Percentiles rank a stretch among this genome's conserved stretches.
Conservation (phyloP, 2,797 vertebrate genomes). For the Oryzias sinensis region DNA sequence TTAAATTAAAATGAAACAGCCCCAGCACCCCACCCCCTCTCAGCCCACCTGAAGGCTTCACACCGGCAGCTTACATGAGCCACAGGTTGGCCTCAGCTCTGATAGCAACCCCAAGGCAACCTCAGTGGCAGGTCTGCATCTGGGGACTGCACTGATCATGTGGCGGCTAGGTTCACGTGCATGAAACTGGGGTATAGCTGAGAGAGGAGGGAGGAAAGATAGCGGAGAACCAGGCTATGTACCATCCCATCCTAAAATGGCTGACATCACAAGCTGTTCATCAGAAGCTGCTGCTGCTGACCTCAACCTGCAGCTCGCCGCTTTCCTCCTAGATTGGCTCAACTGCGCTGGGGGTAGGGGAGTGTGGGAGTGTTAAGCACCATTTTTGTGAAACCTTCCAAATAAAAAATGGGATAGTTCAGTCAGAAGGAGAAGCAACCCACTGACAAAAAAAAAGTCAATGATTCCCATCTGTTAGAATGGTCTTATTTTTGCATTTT, state of each 20-base stretch:
- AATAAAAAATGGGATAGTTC: constrained; percentile 28
- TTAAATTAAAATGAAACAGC: constrained; percentile 9
- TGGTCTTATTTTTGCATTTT: no score
- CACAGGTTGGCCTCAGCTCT: neutral
- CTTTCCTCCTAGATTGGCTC: constrained; percentile 12
- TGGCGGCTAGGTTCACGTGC: no score
- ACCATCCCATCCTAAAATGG: constrained; percentile 85
- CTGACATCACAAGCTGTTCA: constrained; percentile 80
- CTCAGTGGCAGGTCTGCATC: constrained; percentile 25
- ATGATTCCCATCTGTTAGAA: no score
- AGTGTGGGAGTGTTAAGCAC: neutral
- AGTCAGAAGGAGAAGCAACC: constrained; percentile 5
- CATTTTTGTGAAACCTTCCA: constrained; percentile 37
- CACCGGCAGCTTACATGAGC: no score
- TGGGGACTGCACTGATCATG: constrained; percentile 55
- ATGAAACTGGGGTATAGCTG: constrained; percentile 68
- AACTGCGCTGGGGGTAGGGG: no score
- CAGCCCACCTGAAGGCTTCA: constrained; percentile 25
- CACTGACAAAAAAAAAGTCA: constrained; percentile 9
- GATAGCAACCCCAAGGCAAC: constrained; percentile 29
- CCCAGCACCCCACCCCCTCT: constrained; percentile 17
- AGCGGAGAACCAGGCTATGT: constrained; percentile 76
- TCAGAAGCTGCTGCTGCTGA: constrained; percentile 70
- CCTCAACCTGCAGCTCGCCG: constrained; percentile 45
- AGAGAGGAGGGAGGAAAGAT: constrained; percentile 70